A percentile compares a stretch with the other conserved stretches of the same genome.
Conservation (phyloP, 1,140 invertebrate genomes). For the Trissolcus basalis region DNA sequence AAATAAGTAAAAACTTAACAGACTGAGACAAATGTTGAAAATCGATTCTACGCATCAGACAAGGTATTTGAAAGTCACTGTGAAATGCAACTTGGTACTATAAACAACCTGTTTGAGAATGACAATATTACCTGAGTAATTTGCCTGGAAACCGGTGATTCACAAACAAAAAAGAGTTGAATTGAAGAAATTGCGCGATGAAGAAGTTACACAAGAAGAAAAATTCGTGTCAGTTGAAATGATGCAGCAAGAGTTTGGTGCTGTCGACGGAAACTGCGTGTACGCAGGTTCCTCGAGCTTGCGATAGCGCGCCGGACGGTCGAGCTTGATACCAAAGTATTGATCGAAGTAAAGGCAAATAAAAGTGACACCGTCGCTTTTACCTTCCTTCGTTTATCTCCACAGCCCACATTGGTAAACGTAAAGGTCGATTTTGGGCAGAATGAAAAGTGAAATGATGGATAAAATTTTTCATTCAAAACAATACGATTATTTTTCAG, state of each 20-base stretch:
- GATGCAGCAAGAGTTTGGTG: conserved; percentile 1
- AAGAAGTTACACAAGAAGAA: neutral
- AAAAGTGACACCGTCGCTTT: conserved; percentile 43
- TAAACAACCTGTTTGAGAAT: too few species aligned
- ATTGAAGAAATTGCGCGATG: neutral
- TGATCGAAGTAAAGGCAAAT: conserved; percentile 61
- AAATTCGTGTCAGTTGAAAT: conserved; percentile 3
- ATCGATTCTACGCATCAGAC: too few species aligned
- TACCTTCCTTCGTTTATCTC: conserved; percentile 27
- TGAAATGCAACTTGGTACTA: too few species aligned
- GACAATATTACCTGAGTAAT: neutral
- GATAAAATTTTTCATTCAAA: too few species aligned
- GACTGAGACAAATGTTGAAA: too few species aligned
- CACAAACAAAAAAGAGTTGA: neutral
- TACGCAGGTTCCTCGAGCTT: conserved; percentile 39
- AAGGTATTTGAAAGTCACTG: too few species aligned
- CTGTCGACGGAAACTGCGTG: neutral
- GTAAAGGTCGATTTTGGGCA: conserved; percentile 30
- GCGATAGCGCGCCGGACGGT: conserved; percentile 57
- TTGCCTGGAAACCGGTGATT: neutral
- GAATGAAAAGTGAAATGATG: conserved; percentile 1
- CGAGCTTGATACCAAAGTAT: conserved; percentile 62
- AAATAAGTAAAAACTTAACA: too few species aligned
- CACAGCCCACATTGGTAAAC: conserved; percentile 46
- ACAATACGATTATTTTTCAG: too few species aligned